phyloP scores from a whole-genome alignment of 2,113 vertebrate genomes.

The zebrafish (Danio rerio) region DNA sequence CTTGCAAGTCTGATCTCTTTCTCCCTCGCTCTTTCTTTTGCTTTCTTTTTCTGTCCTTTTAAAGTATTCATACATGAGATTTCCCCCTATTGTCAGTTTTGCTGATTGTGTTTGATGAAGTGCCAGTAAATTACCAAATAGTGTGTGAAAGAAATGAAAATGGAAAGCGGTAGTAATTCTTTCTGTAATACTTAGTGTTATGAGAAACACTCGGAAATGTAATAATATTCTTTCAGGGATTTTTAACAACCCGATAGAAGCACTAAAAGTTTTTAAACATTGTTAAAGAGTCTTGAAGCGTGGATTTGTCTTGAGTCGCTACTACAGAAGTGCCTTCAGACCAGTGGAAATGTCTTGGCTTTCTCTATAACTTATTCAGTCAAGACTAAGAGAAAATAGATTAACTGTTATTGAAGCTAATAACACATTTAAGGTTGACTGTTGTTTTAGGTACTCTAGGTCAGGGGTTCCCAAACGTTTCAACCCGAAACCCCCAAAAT shows the following conservation, averaged over 20 bases:
- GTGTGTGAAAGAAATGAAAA: slow-evolving; percentile 45
- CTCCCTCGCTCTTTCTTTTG: slow-evolving; percentile 49
- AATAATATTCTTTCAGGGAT: slow-evolving; percentile 30
- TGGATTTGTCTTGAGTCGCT: background rate
- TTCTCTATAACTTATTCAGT: no score
- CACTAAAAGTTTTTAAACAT: background rate
- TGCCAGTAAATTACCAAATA: slow-evolving; percentile 57
- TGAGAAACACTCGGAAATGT: slow-evolving; percentile 15
- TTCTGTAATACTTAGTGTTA: slow-evolving; percentile 10
- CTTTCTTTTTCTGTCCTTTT: slow-evolving; percentile 50
- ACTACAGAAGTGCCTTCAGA: background rate
- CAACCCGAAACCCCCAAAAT: no score
- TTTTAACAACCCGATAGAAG: slow-evolving; percentile 10
- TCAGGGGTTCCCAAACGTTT: no score
- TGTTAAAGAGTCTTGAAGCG: background rate
- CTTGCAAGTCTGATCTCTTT: slow-evolving; percentile 51
- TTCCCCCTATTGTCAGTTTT: slow-evolving; percentile 70
- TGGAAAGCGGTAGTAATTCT: slow-evolving; percentile 6
- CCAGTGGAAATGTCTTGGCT: background rate
- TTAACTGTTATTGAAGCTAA: no score
- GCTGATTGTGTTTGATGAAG: slow-evolving; percentile 68
- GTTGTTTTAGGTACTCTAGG: no score
- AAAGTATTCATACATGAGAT: slow-evolving; percentile 66
- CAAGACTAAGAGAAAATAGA: no score
- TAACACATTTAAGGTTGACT: no score